phyloP scores from a whole-genome alignment of 2,113 vertebrate species.

The Naja naja region DNA sequence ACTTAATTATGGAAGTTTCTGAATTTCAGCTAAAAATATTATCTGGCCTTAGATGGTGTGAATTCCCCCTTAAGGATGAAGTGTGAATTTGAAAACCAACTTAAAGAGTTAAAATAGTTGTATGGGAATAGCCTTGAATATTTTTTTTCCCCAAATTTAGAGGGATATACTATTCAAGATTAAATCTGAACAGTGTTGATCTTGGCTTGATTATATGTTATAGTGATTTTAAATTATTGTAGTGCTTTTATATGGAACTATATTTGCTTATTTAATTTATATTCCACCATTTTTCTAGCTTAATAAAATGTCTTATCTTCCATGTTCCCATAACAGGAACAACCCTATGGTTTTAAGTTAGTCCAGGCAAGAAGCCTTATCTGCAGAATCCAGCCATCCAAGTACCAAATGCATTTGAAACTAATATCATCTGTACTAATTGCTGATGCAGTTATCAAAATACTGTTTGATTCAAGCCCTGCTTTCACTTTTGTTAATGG shows the following conservation, averaged over 20 bases:
- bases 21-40: no score
- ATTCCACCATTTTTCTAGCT: background rate
- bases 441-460: background rate
- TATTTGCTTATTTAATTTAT: background rate
- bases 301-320: background rate
- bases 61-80: no score
- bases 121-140: no score
- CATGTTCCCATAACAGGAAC: background rate
- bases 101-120: no score
- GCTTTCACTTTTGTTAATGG: background rate
- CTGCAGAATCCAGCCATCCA: background rate
- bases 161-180: no score
- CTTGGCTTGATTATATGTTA: background rate
- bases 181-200: background rate
- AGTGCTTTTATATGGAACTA: no score
- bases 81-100: no score
- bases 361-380: background rate
- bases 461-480: background rate
- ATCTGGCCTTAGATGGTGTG: no score
- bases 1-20: no score
- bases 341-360: background rate
- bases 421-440: background rate
- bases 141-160: no score
- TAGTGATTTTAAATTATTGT: background rate
- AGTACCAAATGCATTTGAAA: background rate